Conservation (phyloP, 2,113 vertebrate genomes). For the Lontra canadensis region DNA sequence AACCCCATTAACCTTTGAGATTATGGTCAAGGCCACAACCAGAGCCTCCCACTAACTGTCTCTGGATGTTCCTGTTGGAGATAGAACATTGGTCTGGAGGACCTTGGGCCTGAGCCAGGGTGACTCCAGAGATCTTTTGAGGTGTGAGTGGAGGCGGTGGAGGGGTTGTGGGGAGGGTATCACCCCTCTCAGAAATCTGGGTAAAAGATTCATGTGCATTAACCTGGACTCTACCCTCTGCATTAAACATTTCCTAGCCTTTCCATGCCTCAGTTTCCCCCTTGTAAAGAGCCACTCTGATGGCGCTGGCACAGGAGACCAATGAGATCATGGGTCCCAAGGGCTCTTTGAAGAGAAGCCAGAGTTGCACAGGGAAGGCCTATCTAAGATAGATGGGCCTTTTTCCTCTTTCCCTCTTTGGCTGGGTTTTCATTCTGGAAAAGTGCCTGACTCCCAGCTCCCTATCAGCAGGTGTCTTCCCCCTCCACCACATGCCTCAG, state of each 20-base stretch:
- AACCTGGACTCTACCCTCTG: neutral
- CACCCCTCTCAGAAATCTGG: neutral
- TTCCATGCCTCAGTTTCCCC: slow-evolving; percentile 48
- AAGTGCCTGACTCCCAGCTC: neutral
- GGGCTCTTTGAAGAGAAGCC: neutral
- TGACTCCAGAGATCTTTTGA: neutral
- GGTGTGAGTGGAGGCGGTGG: neutral
- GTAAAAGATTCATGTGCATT: neutral
- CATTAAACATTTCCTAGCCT: neutral
- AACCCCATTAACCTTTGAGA: neutral
- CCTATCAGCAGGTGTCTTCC: slow-evolving; percentile 40
- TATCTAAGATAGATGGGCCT: neutral
- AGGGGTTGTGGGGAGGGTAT: no score
- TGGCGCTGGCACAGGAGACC: neutral
- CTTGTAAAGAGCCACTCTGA: neutral
- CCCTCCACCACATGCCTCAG: neutral
- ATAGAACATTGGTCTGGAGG: accelerated
- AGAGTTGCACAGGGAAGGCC: slow-evolving; percentile 10
- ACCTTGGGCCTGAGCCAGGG: neutral
- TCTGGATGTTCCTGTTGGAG: neutral
- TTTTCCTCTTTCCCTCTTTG: slow-evolving; percentile 26
- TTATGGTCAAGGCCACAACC: neutral
- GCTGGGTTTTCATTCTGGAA: slow-evolving; percentile 44
- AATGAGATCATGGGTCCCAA: neutral
- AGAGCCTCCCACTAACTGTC: neutral